These are phyloP conservation scores for Lacerta bilineata DNA, from an alignment of 2,797 vertebrate genomes.

Conservation along the genomic window DNA sequence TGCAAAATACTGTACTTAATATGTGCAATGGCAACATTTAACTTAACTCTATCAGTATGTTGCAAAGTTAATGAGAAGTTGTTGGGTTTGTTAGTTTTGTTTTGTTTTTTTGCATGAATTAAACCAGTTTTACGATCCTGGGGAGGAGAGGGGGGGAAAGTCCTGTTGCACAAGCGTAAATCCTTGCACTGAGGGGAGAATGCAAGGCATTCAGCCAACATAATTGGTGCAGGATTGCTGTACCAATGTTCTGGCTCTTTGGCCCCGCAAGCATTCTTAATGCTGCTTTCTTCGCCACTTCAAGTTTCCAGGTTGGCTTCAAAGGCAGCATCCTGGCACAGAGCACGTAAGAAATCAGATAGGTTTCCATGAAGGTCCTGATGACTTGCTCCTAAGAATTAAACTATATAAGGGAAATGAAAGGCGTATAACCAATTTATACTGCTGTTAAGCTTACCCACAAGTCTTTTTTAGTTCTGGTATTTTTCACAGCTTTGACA, in stretches of 20 bases:
- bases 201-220: too few species aligned
- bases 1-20: background rate
- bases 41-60: background rate
- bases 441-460: background rate
- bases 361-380: background rate
- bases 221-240: too few species aligned
- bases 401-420: background rate
- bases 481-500: conserved; percentile 56
- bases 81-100: too few species aligned
- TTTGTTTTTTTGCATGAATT: too few species aligned
- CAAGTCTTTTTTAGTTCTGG: background rate
- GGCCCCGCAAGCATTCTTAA: too few species aligned
- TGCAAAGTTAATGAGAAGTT: background rate
- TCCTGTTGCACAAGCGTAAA: too few species aligned
- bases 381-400: background rate
- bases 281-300: too few species aligned
- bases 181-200: too few species aligned
- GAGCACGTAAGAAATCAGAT: background rate
- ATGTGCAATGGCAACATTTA: background rate
- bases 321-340: background rate
- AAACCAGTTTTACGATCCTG: background rate
- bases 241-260: too few species aligned
- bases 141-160: too few species aligned
- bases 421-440: background rate
- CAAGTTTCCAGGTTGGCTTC: too few species aligned